Evolutionary conservation across 2,113 vertebrate species (phyloP).

Genomic region (Pseudolaguvia tuberculata): DNA sequence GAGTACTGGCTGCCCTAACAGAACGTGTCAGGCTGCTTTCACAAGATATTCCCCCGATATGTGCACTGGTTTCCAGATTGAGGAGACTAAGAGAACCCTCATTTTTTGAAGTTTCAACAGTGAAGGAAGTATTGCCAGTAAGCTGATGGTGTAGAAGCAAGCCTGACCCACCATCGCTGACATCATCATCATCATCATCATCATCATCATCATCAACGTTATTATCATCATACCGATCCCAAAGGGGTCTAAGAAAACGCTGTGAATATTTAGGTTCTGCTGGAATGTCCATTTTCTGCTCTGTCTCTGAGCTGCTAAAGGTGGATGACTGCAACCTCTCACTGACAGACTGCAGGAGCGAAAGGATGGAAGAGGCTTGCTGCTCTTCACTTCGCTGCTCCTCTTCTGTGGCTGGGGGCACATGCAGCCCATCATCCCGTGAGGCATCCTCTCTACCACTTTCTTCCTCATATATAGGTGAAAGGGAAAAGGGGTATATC

Average conservation of each 20-base stretch:
- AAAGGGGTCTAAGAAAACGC: slow-evolving; percentile 17
- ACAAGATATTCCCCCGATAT: neutral
- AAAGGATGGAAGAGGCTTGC: slow-evolving; percentile 51
- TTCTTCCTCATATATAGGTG: slow-evolving; percentile 57
- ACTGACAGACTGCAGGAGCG: slow-evolving; percentile 56
- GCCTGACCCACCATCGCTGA: neutral
- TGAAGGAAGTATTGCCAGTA: neutral
- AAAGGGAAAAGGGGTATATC: slow-evolving; percentile 56
- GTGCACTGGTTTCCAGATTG: neutral
- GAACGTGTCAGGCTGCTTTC: neutral
- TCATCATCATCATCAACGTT: slow-evolving; percentile 8
- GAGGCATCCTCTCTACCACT: slow-evolving; percentile 37
- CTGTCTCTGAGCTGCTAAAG: slow-evolving; percentile 25
- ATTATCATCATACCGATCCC: slow-evolving; percentile 34
- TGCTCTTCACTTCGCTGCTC: slow-evolving; percentile 49
- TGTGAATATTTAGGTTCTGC: slow-evolving; percentile 8
- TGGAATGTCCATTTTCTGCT: neutral
- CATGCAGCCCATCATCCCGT: slow-evolving; percentile 38
- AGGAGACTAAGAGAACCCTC: neutral
- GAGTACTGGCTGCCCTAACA: slow-evolving; percentile 17
- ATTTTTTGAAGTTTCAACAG: neutral
- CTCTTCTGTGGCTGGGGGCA: slow-evolving; percentile 45
- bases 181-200: slow-evolving; percentile 1
- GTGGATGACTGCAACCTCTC: slow-evolving; percentile 52
- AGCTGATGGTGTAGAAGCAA: neutral